Evolutionary conservation across 2,797 vertebrate genomes (phyloP), one percentile per base, ranked within the genome.

Genomic region (Loris lydekkerianus): DNA sequence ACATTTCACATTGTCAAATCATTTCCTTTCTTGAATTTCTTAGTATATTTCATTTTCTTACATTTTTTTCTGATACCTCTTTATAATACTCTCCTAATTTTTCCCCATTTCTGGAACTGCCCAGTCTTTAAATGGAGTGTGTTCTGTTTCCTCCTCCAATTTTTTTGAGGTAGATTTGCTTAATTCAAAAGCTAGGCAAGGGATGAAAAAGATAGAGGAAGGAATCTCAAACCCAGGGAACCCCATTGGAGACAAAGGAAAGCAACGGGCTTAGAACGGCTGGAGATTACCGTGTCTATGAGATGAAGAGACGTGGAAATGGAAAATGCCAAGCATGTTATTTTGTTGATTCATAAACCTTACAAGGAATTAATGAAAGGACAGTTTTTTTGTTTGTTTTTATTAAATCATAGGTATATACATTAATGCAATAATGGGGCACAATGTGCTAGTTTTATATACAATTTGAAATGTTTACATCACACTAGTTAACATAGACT

Each of bases 11-110:
- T 6, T 53, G 69, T 63, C 56, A 58, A 2, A 43, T 92, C 43
- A 56, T 67, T 85, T 87, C 49, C 20, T 82, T 86, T 72, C 37
- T 56, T 27, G 60, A 86, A 70, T 53, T 86, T 67, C 70, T 43
- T 58, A 31, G 78, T 92, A 2, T 86, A 63, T 76, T 29, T 4
- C 15, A 49, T 90, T 87, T 94, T 84, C 58, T 95, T 84, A 34
- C 72, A 34, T 86, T 70, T 76, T 72, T 77, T 67, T 56, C 4
- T 88, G 91, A 8, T 49, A 70, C 80, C 6, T 14, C 46, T 27
- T 63, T 89, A 61, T 0, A 25, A 25, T 13, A 46, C 9, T 46
- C 14, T 40, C 13, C 58, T 82, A 17, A 1, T 10, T 75, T 95
- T 75, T 40, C 43, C 81, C 87, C 17, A 1, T 63, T 14, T 77